phyloP scores from a whole-genome alignment of 2,113 vertebrate species.

The Eolophus roseicapilla region DNA sequence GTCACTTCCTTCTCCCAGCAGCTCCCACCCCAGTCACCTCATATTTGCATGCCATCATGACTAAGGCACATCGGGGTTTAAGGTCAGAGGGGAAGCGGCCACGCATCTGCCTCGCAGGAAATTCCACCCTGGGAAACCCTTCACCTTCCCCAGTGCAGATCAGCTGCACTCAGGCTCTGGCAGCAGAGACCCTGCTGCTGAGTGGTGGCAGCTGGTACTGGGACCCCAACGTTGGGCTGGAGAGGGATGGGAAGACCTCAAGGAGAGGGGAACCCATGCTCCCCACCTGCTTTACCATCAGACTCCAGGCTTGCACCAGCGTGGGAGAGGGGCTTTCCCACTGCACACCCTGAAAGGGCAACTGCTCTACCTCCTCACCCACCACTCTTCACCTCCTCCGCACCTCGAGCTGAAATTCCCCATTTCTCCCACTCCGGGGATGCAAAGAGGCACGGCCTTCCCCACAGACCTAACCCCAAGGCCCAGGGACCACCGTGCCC shows the following conservation, averaged over 20 bases:
- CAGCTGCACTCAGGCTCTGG: background rate
- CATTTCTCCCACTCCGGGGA: background rate
- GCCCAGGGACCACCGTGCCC: background rate
- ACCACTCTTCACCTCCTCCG: background rate
- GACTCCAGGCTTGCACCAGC: background rate
- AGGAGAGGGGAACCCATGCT: background rate
- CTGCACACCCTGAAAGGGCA: background rate
- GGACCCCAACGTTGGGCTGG: background rate
- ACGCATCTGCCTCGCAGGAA: conserved; percentile 26
- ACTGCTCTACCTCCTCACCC: background rate
- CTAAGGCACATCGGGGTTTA: conserved; percentile 40
- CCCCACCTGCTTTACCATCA: background rate
- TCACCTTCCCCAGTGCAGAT: background rate
- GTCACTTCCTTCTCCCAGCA: conserved; percentile 62
- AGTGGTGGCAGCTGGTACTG: background rate
- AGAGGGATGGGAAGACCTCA: background rate
- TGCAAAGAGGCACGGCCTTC: accelerated
- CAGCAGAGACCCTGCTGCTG: background rate
- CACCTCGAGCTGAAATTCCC: background rate
- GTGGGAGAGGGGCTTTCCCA: background rate
- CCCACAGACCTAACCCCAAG: background rate
- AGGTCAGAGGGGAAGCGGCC: conserved; percentile 37
- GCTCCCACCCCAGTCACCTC: background rate
- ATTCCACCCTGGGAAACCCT: conserved; percentile 59
- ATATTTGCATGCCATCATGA: conserved; percentile 48